These are phyloP conservation scores for Premnoplex brunnescens DNA, from an alignment of 2,797 vertebrate genomes.

Conservation along the genomic window DNA sequence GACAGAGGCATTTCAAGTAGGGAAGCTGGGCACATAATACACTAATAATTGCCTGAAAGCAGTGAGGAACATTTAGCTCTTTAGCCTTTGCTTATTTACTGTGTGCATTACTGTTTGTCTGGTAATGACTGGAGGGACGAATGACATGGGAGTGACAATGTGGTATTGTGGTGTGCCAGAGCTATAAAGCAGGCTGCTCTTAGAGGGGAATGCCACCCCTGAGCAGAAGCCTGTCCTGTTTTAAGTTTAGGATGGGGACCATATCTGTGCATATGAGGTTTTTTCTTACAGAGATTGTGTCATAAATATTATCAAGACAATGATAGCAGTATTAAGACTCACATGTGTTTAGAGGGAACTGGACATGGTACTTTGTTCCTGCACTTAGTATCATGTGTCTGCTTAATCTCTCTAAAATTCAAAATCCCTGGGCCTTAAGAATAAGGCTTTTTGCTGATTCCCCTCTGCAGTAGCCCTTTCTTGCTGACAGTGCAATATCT, in stretches of 20 bases:
- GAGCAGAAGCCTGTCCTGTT: neutral
- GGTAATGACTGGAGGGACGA: neutral
- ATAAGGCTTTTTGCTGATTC: neutral
- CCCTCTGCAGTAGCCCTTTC: neutral
- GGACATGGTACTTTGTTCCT: neutral
- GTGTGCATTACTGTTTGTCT: neutral
- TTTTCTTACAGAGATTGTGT: neutral
- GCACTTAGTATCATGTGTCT: neutral
- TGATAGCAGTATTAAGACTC: neutral
- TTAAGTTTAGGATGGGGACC: neutral
- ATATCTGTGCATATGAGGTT: neutral
- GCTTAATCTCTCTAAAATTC: neutral
- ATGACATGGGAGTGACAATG: fast-evolving
- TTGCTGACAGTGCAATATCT: neutral
- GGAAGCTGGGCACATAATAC: slow-evolving; percentile 44
- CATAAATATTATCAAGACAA: neutral
- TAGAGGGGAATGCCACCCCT: neutral
- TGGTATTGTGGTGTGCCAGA: neutral
- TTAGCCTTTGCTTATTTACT: slow-evolving; percentile 28
- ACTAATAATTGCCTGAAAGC: slow-evolving; percentile 61
- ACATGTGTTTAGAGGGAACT: neutral
- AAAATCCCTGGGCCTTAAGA: neutral
- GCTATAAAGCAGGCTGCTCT: neutral
- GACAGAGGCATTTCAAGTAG: slow-evolving; percentile 58
- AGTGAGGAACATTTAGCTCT: slow-evolving; percentile 31